These are phyloP conservation scores for Monoplex corrugatus DNA, from an alignment of 2,888 invertebrate species.

Conservation along the genomic window DNA sequence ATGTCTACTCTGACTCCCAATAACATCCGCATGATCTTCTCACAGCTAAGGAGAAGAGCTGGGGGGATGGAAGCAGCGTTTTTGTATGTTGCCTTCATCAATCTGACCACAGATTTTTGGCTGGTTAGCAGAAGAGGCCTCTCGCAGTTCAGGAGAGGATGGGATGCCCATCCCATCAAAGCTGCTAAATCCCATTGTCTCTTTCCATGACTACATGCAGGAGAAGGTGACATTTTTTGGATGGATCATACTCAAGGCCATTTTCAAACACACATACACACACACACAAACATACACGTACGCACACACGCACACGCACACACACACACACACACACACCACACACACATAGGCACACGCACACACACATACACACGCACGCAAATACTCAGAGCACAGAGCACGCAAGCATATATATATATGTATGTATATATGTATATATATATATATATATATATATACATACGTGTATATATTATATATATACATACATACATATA, in stretches of 20 bases:
- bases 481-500: background rate
- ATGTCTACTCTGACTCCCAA: no score
- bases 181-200: no score
- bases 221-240: no score
- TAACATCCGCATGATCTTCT: no score
- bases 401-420: background rate
- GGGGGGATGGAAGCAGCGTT: no score
- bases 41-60: no score
- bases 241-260: background rate
- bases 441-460: background rate
- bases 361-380: background rate
- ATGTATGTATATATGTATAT: background rate
- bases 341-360: background rate
- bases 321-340: background rate
- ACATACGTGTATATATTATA: background rate
- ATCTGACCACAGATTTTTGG: no score
- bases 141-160: no score
- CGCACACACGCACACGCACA: background rate
- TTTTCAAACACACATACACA: background rate
- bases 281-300: background rate
- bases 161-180: no score
- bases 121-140: no score
- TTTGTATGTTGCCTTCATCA: no score
- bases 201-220: no score
- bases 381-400: background rate